Base-by-base conservation (phyloP, 2,888 invertebrate genomes). In the Criorhina ranunculi region DNA sequence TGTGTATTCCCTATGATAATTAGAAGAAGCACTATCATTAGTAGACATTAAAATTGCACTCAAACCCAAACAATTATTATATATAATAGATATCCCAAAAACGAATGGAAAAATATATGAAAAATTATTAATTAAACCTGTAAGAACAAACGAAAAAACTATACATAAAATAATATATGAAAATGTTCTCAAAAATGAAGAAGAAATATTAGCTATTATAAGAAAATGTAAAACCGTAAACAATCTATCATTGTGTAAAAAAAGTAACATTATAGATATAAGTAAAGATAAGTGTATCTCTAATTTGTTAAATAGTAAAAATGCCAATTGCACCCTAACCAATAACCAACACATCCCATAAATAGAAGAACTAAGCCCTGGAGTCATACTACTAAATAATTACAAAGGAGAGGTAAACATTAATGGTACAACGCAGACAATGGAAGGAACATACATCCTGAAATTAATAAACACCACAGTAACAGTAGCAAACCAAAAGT, bases 11-110 rank as follows among this genome's bases (percentile, higher is more conserved):
- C 8, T n/a, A 37, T 57, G 9, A 35, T 5, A 35, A 35, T 37
- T 57, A 35, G 37, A 57, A 35, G 35, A 57, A 4, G 57, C 31
- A 57, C 53, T 53, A 0, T 4, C 31, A 11, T 53, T 53, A 12
- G 29, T 31, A 8, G n/a, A 1, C 11, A 33, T 33, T 31, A 53
- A 53, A 53, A 31, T 53, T n/a, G 53, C 53, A 31, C 24, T 3
- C 2, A 4, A 24, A n/a, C n/a, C n/a, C n/a, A n/a, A n/a, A n/a
- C n/a, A n/a, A n/a, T n/a, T n/a, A n/a, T n/a, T n/a, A n/a, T n/a
- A n/a, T n/a, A n/a, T n/a, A n/a, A n/a, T n/a, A n/a, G n/a, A 24
- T 24, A 24, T 24, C 24, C 24, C 24, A 3, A 24, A 1, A 24
- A 31, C 8, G 1, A 40, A 12, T 8, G 2, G 5, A 1, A 12